Evolutionary conservation across 2,113 vertebrate species (phyloP), one percentile per base, ranked within the genome.

Genomic region (Eulemur macaco): DNA sequence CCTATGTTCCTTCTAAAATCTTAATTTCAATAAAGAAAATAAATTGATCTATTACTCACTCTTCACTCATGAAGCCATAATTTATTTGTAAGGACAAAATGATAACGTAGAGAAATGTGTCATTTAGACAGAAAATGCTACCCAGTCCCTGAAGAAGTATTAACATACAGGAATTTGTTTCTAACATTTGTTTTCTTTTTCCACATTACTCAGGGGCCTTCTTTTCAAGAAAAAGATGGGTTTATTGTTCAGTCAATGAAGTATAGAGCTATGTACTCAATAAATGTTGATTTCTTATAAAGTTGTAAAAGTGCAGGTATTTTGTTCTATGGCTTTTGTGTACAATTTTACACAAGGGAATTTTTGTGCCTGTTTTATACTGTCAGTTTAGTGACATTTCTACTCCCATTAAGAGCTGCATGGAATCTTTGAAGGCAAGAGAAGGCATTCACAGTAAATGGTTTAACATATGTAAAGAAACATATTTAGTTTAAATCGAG

Each of bases 401-500:
- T 56, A n/a, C 20, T 91, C 27, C 54, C 80, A 39, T 89, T 86
- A 89, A 69, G 15, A 69, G 34, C 31, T 66, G 0, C 80, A 29
- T 3, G 15, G 15, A 95, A 77, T 50, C 47, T 93, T 68, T 91
- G 34, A 29, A 69, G 74, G 85, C 50, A 89, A 60, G 31, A 91
- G 71, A 50, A 77, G 0, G 0, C 11, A 85, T 80, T 83, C 31
- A 13, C 86, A 96, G 29, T 20, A 90, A 54, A 52, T 54, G 94
- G 52, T 29, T 85, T 97, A 97, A 76, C 45, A 45, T 6, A 73
- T 13, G 52, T 78, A 94, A 89, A 86, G 93, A 96, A 95, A 94
- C 27, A 89, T 56, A 4, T 74, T 89, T 56, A 92, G 60, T 10
- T 94, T 93, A 34, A 3, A 93, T 96, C 96, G 54, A 71, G 69